phyloP scores from a whole-genome alignment of 2,888 invertebrate species.

The Biston betularia region DNA sequence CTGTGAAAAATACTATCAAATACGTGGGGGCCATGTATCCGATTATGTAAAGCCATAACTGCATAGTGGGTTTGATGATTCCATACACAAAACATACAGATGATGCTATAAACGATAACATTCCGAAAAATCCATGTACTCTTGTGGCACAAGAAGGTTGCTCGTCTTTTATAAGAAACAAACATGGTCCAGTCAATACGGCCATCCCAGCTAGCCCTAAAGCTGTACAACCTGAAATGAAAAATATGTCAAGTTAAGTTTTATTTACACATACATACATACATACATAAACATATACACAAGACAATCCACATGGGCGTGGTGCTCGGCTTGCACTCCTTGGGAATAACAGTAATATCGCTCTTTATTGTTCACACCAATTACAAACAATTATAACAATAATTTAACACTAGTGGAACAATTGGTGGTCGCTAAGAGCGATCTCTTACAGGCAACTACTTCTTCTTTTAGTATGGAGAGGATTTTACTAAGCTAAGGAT shows the following conservation, averaged over 20 bases:
- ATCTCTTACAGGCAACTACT: too few relatives aligned
- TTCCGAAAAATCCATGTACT: constrained; percentile 40
- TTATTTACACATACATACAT: too few relatives aligned
- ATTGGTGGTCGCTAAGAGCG: too few relatives aligned
- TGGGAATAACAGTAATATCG: too few relatives aligned
- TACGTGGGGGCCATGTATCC: constrained; percentile 41
- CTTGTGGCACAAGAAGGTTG: background rate
- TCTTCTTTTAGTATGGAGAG: too few relatives aligned
- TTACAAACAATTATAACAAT: too few relatives aligned
- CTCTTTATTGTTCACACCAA: too few relatives aligned
- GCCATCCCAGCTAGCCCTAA: constrained; percentile 34
- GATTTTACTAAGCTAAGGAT: too few relatives aligned
- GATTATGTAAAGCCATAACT: constrained; percentile 47
- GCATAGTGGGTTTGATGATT: constrained; percentile 50
- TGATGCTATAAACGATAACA: constrained; percentile 47
- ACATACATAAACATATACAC: too few relatives aligned
- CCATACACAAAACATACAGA: constrained; percentile 59
- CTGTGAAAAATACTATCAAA: constrained; percentile 51
- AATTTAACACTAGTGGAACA: too few relatives aligned
- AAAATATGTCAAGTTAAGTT: constrained; percentile 6
- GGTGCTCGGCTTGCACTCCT: too few relatives aligned
- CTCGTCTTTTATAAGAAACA: constrained; percentile 9
- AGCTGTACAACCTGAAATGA: constrained; percentile 46
- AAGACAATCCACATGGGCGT: too few relatives aligned
- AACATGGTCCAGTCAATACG: constrained; percentile 39